These are phyloP conservation scores for Gnathonemus longibarbis DNA, from an alignment of 2,113 vertebrate species.

Conservation along the genomic window DNA sequence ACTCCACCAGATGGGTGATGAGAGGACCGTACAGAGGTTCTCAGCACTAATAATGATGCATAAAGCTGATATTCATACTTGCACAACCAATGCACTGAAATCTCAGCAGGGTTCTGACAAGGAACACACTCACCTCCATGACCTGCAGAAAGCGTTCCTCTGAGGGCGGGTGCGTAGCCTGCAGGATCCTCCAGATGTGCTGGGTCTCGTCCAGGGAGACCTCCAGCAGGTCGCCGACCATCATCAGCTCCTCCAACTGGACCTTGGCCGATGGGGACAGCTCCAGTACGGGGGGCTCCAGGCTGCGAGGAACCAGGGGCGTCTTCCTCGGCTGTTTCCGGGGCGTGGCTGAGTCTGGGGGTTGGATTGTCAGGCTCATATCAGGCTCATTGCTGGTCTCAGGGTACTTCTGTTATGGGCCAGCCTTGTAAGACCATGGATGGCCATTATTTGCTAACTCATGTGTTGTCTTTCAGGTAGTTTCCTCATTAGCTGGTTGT, in stretches of 20 bases:
- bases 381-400: not conserved
- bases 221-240: slow-evolving; percentile 93
- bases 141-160: slow-evolving; percentile 92
- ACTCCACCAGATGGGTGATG: not conserved
- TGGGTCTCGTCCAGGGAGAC: slow-evolving; percentile 96
- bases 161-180: slow-evolving; percentile 91
- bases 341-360: slow-evolving; percentile 72
- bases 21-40: not conserved
- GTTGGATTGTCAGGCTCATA: not conserved
- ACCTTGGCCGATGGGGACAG: slow-evolving; percentile 83
- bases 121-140: slow-evolving; percentile 74
- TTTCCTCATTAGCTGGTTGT: not conserved
- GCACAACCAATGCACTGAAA: not conserved
- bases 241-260: slow-evolving; percentile 94
- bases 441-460: not conserved
- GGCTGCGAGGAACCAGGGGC: slow-evolving; percentile 85
- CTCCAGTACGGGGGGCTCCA: slow-evolving; percentile 91
- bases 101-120: not conserved
- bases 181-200: slow-evolving; percentile 96
- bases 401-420: not conserved
- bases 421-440: not conserved
- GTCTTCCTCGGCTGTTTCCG: slow-evolving; percentile 94
- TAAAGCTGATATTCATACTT: not conserved
- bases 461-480: not conserved
- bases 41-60: not conserved